Base-by-base conservation (phyloP, 2,113 vertebrate genomes). In the Ageneiosus marmoratus region DNA sequence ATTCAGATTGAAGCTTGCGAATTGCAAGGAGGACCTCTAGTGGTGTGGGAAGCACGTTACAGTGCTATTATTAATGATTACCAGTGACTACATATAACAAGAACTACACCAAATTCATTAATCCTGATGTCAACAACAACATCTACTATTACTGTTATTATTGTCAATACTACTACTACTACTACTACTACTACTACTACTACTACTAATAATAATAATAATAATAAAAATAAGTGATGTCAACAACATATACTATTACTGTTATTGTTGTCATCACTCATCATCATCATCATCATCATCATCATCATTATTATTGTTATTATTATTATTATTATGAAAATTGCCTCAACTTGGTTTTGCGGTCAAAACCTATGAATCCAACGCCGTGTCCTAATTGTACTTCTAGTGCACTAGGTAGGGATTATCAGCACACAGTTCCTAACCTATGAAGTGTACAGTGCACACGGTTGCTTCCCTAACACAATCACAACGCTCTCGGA, bases 391-490 rank as follows among this genome's bases (percentile, higher is more conserved):
- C 74, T 55, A 56, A 77, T 37, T n/a, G 22, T 20, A 15, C 53
- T 41, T 24, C 0, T 62, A 78, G 77, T 78, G 77, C 77, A 62
- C 77, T 60, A 41, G 76, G 11, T 77, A 60, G 53, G 34, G 29
- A 11, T 7, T 1, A 32, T 5, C 1, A 51, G 44, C 8, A 18
- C 27, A 15, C 11, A 9, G 2, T 48, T 27, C 44, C 24, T 48
- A 2, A n/a, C 16, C 50, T 77, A 15, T 7, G 50, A 56, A n/a
- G 74, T 58, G 74, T 11, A 11, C 5, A 41, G 37, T 44, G 37
- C 12, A 53, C 79, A 16, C 86, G 76, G 88, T 90, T 87, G 88
- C 84, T 69, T 89, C 73, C 88, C 88, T 69, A 89, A 73, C 83
- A 70, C 78, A n/a, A 73, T 80, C 87, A 79, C 89, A 65, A 86